Evolutionary conservation across 2,797 vertebrate genomes (phyloP), one percentile per base, ranked within the genome.

Genomic region (Allobates femoralis): DNA sequence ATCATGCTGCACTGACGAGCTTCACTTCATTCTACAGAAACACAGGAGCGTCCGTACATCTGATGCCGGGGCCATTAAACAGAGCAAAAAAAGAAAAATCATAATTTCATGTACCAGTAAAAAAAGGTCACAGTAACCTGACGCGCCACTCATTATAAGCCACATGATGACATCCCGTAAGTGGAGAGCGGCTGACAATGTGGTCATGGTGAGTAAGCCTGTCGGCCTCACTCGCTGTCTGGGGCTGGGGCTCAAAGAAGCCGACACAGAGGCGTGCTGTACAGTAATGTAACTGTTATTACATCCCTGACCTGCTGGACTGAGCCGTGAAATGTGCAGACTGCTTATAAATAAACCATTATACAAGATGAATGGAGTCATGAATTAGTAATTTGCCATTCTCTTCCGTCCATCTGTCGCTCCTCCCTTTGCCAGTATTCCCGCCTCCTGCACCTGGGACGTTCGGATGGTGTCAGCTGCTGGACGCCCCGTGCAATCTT

Each of bases 401-500:
- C 37, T 77, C 55, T 28, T 69, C 46, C 23, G 66, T 82, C 85
- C 85, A 86, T 86, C 85, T 86, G 85, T 75, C 67, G 78, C 79
- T 58, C 71, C 85, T 82, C 71, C 85, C 51, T 77, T 76, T 64
- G 69, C 56, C 79, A 86, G 50, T 58, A 77, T 69, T 58, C 50
- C 71, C 73, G n/a, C 79, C 79, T 34, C 41, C 37, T 74, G 76
- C 41, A 58, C 64, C 23, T 10, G 78, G 50, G 78, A 41, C 58
- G 19, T 46, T 74, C 8, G 41, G 69, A 62, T 19, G 15, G 41
- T 51, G 18, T 37, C 76, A 79, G 76, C 53, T 56, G 51, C 23
- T 77, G 28, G 18, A 28, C 51, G 12, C 30, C 3, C 53, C 15
- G 74, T 55, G 15, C 32, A 32, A 53, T 30, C 46, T 60, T 41